These are phyloP conservation scores for Aphis gossypii DNA, from an alignment of 1,140 invertebrate genomes.

Conservation along the genomic window DNA sequence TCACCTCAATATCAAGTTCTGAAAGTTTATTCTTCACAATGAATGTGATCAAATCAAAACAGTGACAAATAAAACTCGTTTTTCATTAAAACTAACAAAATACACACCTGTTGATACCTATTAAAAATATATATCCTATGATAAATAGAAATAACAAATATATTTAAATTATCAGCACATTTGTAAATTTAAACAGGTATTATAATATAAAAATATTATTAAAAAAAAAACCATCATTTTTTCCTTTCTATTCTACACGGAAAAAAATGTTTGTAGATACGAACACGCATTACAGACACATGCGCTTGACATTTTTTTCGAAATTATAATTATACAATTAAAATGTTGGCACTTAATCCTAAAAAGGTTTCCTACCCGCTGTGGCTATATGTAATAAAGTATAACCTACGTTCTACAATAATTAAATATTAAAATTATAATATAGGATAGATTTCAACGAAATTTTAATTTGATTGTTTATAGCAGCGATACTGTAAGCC, in stretches of 20 bases:
- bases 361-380: background rate
- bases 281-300: background rate
- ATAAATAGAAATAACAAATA: background rate
- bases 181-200: background rate
- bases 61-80: background rate
- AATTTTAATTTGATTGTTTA: background rate
- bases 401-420: background rate
- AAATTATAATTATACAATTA: background rate
- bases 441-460: background rate
- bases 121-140: background rate
- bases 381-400: background rate
- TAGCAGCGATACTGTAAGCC: background rate
- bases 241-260: fast-evolving
- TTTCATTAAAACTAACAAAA: background rate
- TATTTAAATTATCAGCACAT: background rate
- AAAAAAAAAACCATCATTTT: too few species aligned
- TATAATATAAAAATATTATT: background rate
- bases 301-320: background rate
- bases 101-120: background rate
- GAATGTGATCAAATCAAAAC: background rate
- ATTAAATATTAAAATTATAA: background rate
- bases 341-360: background rate
- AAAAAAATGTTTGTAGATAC: background rate
- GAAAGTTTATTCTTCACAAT: background rate
- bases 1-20: background rate